Percentiles rank a stretch among this genome's conserved stretches.
Evolutionary conservation across 2,113 vertebrate genomes (phyloP).

Genomic region (Triplophysa siluroides): DNA sequence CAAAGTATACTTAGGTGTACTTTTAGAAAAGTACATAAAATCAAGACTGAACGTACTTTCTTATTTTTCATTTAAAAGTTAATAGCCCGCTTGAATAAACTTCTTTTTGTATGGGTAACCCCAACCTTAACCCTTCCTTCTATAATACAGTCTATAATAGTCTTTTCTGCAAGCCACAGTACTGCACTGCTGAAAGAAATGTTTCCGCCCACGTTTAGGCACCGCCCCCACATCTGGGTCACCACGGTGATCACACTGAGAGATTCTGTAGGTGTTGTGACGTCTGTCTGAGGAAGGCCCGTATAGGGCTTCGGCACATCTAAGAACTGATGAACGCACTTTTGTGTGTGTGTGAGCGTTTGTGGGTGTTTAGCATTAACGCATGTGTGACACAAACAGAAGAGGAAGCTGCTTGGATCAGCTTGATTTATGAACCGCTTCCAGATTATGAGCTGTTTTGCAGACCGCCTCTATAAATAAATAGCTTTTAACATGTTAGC

Average conservation of each 20-base stretch:
- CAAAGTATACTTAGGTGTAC: too few relatives aligned
- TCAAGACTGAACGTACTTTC: too few relatives aligned
- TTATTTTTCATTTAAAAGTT: too few relatives aligned
- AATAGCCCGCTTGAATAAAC: too few relatives aligned
- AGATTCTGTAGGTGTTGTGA: constrained; percentile 57
- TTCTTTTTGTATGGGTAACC: too few relatives aligned
- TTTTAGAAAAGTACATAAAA: too few relatives aligned
- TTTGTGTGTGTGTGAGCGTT: background rate
- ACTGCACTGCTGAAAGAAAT: constrained; percentile 70
- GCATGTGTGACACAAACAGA: constrained; percentile 10
- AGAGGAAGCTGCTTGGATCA: constrained; percentile 36
- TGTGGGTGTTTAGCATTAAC: constrained; percentile 24
- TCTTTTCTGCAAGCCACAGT: constrained; percentile 48
- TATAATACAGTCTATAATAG: background rate
- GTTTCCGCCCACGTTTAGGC: constrained; percentile 68
- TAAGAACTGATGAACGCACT: background rate
- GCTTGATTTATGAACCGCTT: constrained; percentile 2
- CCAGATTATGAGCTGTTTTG: background rate
- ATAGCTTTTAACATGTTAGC: background rate
- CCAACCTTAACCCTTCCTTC: too few relatives aligned
- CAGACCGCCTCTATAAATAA: background rate
- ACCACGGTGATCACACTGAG: constrained; percentile 37
- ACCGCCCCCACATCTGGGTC: constrained; percentile 45
- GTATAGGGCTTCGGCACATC: constrained; percentile 43
- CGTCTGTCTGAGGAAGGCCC: constrained; percentile 50